phyloP scores from a whole-genome alignment of 2,888 invertebrate genomes.

The Polylopha cassiicola region DNA sequence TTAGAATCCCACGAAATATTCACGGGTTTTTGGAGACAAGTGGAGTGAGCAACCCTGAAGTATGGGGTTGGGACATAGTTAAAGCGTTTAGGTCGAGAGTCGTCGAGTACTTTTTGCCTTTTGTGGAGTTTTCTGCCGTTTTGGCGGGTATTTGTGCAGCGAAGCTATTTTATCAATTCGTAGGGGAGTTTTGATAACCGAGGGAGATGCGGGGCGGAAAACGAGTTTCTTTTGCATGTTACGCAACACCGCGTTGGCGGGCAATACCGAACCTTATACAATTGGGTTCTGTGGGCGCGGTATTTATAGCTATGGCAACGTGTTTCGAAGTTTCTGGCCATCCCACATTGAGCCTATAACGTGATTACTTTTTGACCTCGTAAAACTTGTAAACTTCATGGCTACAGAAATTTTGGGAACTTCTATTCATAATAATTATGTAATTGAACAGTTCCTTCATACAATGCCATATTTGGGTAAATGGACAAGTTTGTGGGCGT shows the following conservation, averaged over 20 bases:
- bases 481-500: no score
- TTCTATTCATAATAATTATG: conserved; percentile 6
- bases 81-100: conserved; percentile 74
- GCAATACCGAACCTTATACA: conserved; percentile 13
- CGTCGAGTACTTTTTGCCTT: conserved; percentile 65
- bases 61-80: conserved; percentile 73
- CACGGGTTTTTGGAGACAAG: conserved; percentile 74
- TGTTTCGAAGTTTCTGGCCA: conserved; percentile 6
- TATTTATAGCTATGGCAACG: conserved; percentile 3
- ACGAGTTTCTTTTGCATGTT: conserved; percentile 27
- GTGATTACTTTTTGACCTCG: conserved; percentile 11
- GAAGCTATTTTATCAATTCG: conserved; percentile 72
- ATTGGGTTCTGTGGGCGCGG: no score
- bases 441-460: no score
- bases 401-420: neutral
- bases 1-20: conserved; percentile 59
- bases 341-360: conserved; percentile 8
- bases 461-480: no score
- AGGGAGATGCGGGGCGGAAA: conserved; percentile 36
- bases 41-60: conserved; percentile 74
- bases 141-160: conserved; percentile 53
- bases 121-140: conserved; percentile 72
- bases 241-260: conserved; percentile 21
- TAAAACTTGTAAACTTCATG: conserved; percentile 9
- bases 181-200: conserved; percentile 63